phyloP scores from a whole-genome alignment of 2,797 vertebrate genomes.

The Sternotherus odoratus region DNA sequence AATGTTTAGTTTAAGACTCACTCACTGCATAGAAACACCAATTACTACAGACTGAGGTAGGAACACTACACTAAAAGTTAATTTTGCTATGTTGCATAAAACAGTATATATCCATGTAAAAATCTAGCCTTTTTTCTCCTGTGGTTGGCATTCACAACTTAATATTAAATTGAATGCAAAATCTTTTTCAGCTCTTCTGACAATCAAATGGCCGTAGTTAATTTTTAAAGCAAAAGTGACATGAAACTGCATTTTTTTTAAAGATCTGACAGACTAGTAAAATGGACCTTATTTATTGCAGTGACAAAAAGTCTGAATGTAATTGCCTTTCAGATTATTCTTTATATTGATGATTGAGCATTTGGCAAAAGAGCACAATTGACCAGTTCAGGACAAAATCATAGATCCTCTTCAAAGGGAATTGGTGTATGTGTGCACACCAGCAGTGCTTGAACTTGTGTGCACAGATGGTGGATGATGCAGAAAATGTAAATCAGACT shows the following conservation, averaged over 20 bases:
- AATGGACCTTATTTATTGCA: neutral
- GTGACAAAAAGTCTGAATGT: neutral
- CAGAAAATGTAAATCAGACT: slow-evolving; percentile 6
- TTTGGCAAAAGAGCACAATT: neutral
- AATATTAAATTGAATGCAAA: neutral
- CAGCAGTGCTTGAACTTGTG: neutral
- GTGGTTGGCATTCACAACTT: neutral
- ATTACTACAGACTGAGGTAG: slow-evolving; percentile 83
- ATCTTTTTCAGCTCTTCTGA: neutral
- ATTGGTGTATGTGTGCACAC: neutral
- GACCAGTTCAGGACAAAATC: neutral
- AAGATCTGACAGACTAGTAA: fast-evolving
- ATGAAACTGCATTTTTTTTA: fast-evolving
- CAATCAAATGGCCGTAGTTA: slow-evolving; percentile 35
- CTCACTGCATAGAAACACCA: slow-evolving; percentile 81
- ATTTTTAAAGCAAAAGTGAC: neutral
- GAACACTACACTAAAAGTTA: slow-evolving; percentile 81
- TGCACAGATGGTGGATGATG: neutral
- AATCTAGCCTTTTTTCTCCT: neutral
- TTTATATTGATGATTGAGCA: neutral
- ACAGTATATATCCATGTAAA: slow-evolving; percentile 55
- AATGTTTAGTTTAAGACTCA: slow-evolving; percentile 56
- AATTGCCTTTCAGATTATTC: neutral
- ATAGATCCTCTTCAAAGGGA: neutral
- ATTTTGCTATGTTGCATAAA: slow-evolving; percentile 80